Evolutionary conservation across 2,888 invertebrate species (phyloP).

Genomic region (Xylocampa areola): DNA sequence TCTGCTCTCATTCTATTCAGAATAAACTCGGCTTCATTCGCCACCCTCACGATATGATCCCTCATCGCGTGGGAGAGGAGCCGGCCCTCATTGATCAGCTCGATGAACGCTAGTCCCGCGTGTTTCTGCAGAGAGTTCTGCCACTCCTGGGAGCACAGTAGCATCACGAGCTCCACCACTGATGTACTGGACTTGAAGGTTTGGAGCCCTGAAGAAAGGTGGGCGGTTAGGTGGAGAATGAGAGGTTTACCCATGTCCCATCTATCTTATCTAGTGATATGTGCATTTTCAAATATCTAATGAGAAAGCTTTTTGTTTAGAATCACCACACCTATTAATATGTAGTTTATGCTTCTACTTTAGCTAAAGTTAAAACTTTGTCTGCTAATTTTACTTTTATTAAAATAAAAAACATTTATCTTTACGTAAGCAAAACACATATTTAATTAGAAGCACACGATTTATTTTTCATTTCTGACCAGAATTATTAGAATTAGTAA

Average conservation of each 20-base stretch:
- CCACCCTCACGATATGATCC: slow-evolving; percentile 99
- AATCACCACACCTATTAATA: slow-evolving; percentile 25
- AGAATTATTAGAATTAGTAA: too few relatives aligned
- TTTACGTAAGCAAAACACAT: background rate
- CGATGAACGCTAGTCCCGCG: slow-evolving; percentile 99
- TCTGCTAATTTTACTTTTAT: background rate
- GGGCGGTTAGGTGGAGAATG: background rate
- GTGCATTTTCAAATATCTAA: slow-evolving; percentile 5
- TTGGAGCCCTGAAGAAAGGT: slow-evolving; percentile 93
- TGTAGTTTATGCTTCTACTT: too few relatives aligned
- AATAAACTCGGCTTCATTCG: slow-evolving; percentile 99
- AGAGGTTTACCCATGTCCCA: background rate
- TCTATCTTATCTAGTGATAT: slow-evolving; percentile 4
- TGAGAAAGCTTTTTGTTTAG: slow-evolving; percentile 12
- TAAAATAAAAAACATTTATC: too few relatives aligned
- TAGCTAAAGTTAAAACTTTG: slow-evolving; percentile 7
- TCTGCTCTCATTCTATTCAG: slow-evolving; percentile 99
- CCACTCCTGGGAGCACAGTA: slow-evolving; percentile 99
- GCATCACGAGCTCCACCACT: slow-evolving; percentile 99
- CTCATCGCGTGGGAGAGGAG: slow-evolving; percentile 99
- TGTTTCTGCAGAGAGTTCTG: slow-evolving; percentile 99
- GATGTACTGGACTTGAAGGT: slow-evolving; percentile 99
- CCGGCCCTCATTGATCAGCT: slow-evolving; percentile 99
- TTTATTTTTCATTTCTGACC: too few relatives aligned
- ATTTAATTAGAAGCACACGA: too few relatives aligned